Evolutionary conservation across 2,113 vertebrate genomes (phyloP).

Genomic region (Desmodus rotundus): DNA sequence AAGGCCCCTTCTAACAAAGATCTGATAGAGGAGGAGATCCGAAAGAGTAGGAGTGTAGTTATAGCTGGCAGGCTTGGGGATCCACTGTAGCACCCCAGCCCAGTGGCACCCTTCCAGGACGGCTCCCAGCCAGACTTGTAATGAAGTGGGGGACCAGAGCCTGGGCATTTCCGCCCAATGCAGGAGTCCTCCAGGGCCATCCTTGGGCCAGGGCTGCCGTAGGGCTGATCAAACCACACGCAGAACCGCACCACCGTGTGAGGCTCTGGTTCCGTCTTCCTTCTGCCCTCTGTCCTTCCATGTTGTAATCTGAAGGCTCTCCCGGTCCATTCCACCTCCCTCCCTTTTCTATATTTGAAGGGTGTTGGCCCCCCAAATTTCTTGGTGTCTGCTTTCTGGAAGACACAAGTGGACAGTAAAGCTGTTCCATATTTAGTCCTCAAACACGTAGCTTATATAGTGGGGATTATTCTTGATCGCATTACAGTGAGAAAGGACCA

Average conservation of each 20-base stretch:
- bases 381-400: background rate
- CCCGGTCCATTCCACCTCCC: background rate
- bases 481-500: background rate
- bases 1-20: background rate
- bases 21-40: background rate
- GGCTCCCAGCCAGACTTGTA: background rate
- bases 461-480: background rate
- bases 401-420: background rate
- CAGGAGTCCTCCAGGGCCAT: background rate
- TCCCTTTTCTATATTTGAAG: background rate
- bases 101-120: background rate
- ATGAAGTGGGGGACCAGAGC: background rate
- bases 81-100: background rate
- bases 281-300: background rate
- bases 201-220: background rate
- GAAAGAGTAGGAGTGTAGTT: background rate
- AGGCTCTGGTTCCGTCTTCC: background rate
- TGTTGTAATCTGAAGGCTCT: background rate
- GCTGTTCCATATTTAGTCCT: background rate
- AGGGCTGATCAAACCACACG: background rate
- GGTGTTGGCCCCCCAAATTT: background rate
- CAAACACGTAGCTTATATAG: background rate
- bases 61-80: background rate
- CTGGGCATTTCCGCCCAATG: background rate
- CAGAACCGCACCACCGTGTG: accelerated